Percentiles rank a stretch among this genome's conserved stretches.
Conservation (phyloP, 2,113 vertebrate genomes). For the Psilopsiagon aurifrons region DNA sequence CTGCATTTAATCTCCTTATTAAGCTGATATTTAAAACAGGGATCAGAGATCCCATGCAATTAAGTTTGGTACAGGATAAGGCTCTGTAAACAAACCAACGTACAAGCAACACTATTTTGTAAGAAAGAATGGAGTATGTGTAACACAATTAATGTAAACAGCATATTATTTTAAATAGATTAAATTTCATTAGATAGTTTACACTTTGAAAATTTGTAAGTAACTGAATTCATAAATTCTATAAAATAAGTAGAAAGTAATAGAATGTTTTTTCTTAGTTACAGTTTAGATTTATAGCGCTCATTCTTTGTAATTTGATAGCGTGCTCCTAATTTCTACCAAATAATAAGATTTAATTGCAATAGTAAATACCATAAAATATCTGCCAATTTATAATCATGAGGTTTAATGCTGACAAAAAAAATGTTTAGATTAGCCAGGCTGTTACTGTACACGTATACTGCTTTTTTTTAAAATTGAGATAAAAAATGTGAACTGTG, state of each 20-base stretch:
- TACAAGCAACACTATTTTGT: background rate
- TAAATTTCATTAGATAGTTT: background rate
- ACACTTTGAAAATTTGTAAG: background rate
- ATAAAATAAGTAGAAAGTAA: background rate
- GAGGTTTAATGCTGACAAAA: background rate
- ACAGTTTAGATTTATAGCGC: background rate
- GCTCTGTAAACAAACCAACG: background rate
- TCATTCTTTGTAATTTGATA: background rate
- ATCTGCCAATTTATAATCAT: background rate
- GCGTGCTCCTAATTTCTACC: background rate
- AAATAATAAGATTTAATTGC: background rate
- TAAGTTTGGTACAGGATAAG: background rate
- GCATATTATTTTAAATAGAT: background rate
- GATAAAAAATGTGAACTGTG: background rate
- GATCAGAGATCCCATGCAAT: background rate
- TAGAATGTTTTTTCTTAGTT: background rate
- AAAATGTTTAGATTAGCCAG: background rate
- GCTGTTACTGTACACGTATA: background rate
- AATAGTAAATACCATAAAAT: background rate
- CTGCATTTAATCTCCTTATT: background rate
- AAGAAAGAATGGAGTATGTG: accelerated
- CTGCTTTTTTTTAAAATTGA: background rate
- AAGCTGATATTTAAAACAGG: background rate
- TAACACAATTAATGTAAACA: background rate
- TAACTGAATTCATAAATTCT: background rate